Base-by-base conservation (phyloP, 2,113 vertebrate species). In the Sorex araneus region DNA sequence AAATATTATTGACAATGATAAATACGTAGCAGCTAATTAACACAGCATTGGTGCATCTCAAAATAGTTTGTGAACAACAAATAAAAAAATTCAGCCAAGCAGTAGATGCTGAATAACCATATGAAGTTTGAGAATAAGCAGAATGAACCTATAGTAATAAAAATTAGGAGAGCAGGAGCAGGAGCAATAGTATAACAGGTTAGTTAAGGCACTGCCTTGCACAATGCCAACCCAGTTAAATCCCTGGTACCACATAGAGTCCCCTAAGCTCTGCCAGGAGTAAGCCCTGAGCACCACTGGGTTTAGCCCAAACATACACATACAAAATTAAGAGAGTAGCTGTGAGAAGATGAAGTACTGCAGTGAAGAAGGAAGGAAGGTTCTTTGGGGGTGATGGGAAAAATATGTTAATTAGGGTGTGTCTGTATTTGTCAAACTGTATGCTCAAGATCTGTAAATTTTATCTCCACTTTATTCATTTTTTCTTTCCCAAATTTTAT, bases 11-110 rank as follows among this genome's bases (percentile, higher is more conserved):
- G 70, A 15, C 32, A 73, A 54, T 50, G 7, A 57, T 78, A 87
- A 87, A 43, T 25, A 88, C 87, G 54, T 18, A 67, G 60, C n/a
- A 89, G 64, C 28, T 76, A 57, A 91, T 47, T 89, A 84, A 76
- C 3, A 82, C n/a, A 76, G 74, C 47, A 75, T 66, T 25, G 3
- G 30, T 76, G 13, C 76, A n/a, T 95, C 19, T 89, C 66, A 71
- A 94, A 93, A 67, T 86, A 85, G 64, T 64, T 87, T 30, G 30
- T 92, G 47, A 84, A 47, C 34, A 50, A 89, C 50, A 84, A 86
- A 50, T 36, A 54, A 54, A 54, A 54, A 18, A 54, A 54, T 18
- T 18, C 40, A 40, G 40, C 40, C 40, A 40, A 40, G 40, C 40
- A 10, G 36, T 34, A 43, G 64, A 64, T 66, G 40, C 8, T 79